Base-by-base conservation (phyloP, 2,113 vertebrate species). In the Peromyscus leucopus region DNA sequence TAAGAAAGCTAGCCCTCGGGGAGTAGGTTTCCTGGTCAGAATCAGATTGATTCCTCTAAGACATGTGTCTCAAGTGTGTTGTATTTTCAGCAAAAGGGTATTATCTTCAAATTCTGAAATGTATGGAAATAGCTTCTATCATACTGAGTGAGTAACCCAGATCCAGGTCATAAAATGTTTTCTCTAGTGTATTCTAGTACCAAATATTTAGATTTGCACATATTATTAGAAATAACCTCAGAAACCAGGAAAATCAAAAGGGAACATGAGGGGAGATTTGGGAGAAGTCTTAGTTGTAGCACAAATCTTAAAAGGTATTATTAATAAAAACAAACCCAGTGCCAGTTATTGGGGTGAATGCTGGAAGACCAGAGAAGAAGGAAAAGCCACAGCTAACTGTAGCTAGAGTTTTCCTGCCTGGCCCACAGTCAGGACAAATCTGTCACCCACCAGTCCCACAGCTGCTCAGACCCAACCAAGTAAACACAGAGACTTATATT, bases 21-120 rank as follows among this genome's bases (percentile, higher is more conserved):
- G 2, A 42, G 59, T 26, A 26, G 16, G 4, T 28, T 42, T 42
- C n/a, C 7, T 31, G n/a, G 1, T 4, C 26, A 31, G 3, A 9
- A 17, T 84, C 13, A 31, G 2, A 63, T 15, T 42, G 24, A 84
- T 31, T 42, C 1, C 16, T 63, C 24, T 28, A 84, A 42, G n/a
- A 63, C n/a, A 28, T 10, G n/a, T 42, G 24, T 63, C 15, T 42
- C 24, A 84, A 84, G 24, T 42, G 7, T 63, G n/a, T 59, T 39
- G 1, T n/a, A 33, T 31, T 7, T 63, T 63, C 24, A 63, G 13
- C 24, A 42, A 59, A 24, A 59, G 22, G 19, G 11, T n/a, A n/a
- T n/a, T n/a, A 3, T 21, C 31, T 36, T 55, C 78, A 82, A 63
- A 83, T 39, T 59, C 36, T 83, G 57, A 7, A 12, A 39, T 24